These are phyloP conservation scores for Vireo altiloquus DNA, from an alignment of 2,113 vertebrate genomes.

Conservation along the genomic window DNA sequence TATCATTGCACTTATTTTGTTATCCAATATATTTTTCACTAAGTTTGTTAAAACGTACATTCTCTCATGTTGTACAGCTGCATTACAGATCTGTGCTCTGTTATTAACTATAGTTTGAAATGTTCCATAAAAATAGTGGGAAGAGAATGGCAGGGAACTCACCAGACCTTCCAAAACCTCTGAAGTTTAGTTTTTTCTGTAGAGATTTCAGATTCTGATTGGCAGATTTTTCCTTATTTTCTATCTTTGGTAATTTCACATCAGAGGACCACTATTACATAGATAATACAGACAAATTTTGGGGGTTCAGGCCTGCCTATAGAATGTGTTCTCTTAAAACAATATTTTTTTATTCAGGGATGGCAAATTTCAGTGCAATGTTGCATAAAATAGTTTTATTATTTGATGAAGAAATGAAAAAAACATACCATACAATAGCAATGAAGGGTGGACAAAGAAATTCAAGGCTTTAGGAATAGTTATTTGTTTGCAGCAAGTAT, in stretches of 20 bases:
- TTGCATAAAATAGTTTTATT: background rate
- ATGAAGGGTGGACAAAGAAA: background rate
- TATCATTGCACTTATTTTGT: background rate
- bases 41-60: background rate
- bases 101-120: background rate
- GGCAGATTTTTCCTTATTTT: background rate
- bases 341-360: background rate
- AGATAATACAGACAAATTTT: background rate
- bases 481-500: background rate
- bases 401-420: background rate
- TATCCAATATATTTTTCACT: background rate
- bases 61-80: background rate
- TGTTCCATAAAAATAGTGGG: background rate
- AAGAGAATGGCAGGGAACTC: background rate
- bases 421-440: background rate
- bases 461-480: background rate
- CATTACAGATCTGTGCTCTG: background rate
- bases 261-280: background rate
- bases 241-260: background rate
- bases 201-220: background rate
- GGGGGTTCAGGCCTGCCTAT: background rate
- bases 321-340: background rate
- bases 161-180: background rate
- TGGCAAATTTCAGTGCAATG: background rate
- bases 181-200: background rate